Percentiles rank a stretch among this genome's conserved stretches.
Conservation (phyloP, 2,113 vertebrate genomes). For the Pithys albifrons region DNA sequence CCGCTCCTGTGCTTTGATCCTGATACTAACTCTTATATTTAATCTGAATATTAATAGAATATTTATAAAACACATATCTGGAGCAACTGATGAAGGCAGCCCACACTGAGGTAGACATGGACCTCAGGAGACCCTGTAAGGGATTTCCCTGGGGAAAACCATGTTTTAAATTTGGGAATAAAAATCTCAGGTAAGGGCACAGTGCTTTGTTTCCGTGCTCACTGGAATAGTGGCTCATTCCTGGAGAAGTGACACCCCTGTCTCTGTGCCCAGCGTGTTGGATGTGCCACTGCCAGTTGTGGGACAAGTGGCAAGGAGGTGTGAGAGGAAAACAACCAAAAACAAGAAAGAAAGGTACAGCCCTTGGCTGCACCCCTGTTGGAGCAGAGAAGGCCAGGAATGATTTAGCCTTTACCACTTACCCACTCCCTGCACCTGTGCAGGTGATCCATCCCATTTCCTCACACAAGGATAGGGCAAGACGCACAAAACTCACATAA, state of each 20-base stretch:
- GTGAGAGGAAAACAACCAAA: not conserved
- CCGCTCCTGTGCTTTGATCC: not conserved
- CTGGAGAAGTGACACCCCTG: accelerated
- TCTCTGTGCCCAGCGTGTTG: accelerated
- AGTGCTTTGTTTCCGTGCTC: not conserved
- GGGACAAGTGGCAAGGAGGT: accelerated
- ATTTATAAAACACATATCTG: not conserved
- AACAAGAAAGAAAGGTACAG: not conserved
- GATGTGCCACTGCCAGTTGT: accelerated
- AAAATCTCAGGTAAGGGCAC: not conserved
- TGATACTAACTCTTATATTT: not conserved
- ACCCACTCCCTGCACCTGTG: not conserved
- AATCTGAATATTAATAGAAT: not conserved
- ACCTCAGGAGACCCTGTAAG: not conserved
- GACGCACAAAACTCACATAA: not conserved
- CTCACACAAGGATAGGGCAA: not conserved
- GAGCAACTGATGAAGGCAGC: not conserved
- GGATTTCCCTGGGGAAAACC: not conserved
- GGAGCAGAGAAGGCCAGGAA: not conserved
- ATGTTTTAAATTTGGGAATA: not conserved
- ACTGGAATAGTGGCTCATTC: not conserved
- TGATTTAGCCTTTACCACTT: not conserved
- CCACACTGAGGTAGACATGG: too few species aligned
- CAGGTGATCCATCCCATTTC: not conserved
- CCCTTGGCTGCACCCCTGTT: accelerated